Percentiles rank a stretch among this genome's conserved stretches.
These are phyloP conservation scores for Cotesia vestalis DNA, from an alignment of 1,140 invertebrate species.

Conservation along the genomic window DNA sequence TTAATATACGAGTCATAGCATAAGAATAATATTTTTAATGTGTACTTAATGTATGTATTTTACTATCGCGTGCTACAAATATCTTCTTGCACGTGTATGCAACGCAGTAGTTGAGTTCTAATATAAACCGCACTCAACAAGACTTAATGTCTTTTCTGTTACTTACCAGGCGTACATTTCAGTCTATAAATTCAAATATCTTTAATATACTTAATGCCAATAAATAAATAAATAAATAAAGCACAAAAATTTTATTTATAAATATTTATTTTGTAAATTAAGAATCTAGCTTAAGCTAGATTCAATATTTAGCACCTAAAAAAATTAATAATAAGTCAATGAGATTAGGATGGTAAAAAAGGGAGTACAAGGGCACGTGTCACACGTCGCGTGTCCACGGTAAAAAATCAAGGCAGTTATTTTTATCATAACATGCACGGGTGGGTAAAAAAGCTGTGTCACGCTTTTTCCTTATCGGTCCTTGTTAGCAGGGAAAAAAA, in stretches of 20 bases:
- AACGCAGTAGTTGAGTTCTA: conserved; percentile 11
- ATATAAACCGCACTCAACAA: conserved; percentile 23
- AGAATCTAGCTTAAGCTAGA: too few species aligned
- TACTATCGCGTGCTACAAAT: conserved; percentile 17
- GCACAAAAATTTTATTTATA: background rate
- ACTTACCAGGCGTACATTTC: conserved; percentile 19
- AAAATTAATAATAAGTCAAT: too few species aligned
- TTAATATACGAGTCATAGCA: background rate
- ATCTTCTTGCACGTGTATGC: conserved; percentile 19
- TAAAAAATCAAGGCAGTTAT: conserved; percentile 27
- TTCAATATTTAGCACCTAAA: too few species aligned
- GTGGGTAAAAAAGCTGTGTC: background rate
- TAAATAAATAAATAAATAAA: background rate
- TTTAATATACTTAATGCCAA: background rate
- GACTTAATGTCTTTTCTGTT: conserved; percentile 20
- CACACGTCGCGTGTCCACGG: conserved; percentile 17
- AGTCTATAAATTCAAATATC: conserved; percentile 15
- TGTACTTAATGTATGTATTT: conserved; percentile 12
- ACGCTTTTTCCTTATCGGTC: background rate
- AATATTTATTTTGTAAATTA: background rate
- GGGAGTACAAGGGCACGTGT: conserved; percentile 8
- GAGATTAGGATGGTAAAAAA: background rate
- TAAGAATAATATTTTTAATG: conserved; percentile 5
- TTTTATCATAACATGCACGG: conserved; percentile 15
- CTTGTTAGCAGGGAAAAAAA: background rate